Evolutionary conservation across 2,113 vertebrate genomes (phyloP).

Genomic region (Poicephalus gulielmi): DNA sequence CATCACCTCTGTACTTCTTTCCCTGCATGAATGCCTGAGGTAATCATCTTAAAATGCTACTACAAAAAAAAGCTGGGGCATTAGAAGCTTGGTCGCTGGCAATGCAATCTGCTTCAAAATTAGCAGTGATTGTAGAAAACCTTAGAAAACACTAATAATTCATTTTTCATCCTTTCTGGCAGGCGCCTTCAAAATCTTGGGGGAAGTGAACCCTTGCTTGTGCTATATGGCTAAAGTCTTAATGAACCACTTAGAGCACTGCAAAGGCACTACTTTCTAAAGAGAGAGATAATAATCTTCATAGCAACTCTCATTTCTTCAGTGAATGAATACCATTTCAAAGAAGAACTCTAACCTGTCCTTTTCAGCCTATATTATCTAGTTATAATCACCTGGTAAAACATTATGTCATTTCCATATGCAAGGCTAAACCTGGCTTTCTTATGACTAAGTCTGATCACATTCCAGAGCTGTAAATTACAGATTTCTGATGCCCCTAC

Average conservation of each 20-base stretch:
- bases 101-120: slow-evolving; percentile 31
- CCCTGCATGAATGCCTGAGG: not conserved
- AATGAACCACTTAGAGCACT: not conserved
- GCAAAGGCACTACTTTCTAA: not conserved
- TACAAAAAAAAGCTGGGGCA: not conserved
- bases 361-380: slow-evolving; percentile 21
- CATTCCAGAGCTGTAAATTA: not conserved
- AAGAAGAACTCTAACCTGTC: slow-evolving; percentile 11
- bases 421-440: not conserved
- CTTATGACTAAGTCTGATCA: not conserved
- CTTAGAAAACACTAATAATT: slow-evolving; percentile 17
- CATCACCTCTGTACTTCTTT: slow-evolving; percentile 5
- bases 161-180: not conserved
- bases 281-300: not conserved
- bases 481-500: not conserved
- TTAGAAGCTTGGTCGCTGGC: not conserved
- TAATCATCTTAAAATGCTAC: slow-evolving; percentile 27
- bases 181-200: not conserved
- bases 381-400: slow-evolving; percentile 37
- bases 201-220: not conserved
- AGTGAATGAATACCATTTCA: slow-evolving; percentile 44
- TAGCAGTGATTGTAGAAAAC: not conserved
- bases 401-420: slow-evolving; percentile 14
- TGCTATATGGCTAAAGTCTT: not conserved
- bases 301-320: slow-evolving; percentile 10